These are phyloP conservation scores for Sarcophaga bullata DNA, from an alignment of 1,140 invertebrate species.

Conservation along the genomic window DNA sequence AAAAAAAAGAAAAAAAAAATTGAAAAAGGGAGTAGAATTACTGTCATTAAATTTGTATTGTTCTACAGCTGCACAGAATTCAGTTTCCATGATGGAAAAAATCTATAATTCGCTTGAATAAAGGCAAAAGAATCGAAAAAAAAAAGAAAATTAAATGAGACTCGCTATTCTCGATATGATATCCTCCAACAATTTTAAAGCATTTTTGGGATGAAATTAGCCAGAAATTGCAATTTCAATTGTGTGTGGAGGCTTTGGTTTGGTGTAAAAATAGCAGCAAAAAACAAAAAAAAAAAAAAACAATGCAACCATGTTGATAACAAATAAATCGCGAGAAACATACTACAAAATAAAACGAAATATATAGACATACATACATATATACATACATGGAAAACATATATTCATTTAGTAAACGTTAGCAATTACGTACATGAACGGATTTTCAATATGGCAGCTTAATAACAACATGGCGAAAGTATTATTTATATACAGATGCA, in stretches of 20 bases:
- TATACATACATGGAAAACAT: too few relatives aligned
- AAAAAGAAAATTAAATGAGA: too few relatives aligned
- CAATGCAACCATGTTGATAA: conserved; percentile 5
- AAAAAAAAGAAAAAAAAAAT: too few relatives aligned
- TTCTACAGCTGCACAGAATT: too few relatives aligned
- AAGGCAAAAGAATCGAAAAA: not conserved
- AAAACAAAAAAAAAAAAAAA: not conserved
- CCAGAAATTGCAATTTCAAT: not conserved
- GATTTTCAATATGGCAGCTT: conserved; percentile 5
- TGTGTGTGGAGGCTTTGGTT: not conserved
- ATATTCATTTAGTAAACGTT: not conserved
- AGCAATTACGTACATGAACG: conserved; percentile 14
- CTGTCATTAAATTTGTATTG: too few relatives aligned
- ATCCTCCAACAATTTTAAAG: not conserved
- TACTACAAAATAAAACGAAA: not conserved
- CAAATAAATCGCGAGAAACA: not conserved
- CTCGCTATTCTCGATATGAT: too few relatives aligned
- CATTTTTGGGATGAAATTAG: not conserved
- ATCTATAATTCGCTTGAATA: not conserved
- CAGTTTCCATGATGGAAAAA: not conserved
- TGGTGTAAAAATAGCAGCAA: not conserved
- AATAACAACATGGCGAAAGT: not conserved
- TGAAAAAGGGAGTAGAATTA: too few relatives aligned
- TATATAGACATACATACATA: too few relatives aligned
- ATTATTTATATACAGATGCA: not conserved